Conservation (phyloP, 2,113 vertebrate genomes). For the Taurulus bubalis region DNA sequence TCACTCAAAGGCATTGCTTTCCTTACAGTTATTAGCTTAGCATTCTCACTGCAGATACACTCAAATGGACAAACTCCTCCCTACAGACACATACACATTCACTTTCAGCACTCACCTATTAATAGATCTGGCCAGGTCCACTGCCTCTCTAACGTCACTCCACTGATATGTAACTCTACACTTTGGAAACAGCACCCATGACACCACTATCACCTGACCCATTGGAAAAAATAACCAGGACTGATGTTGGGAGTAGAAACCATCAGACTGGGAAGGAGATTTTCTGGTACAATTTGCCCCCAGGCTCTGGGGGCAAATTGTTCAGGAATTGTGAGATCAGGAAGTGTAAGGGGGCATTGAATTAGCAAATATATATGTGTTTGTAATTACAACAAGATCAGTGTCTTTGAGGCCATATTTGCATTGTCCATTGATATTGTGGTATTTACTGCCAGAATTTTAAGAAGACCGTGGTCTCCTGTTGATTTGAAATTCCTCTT, state of each 20-base stretch:
- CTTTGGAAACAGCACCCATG: slow-evolving; percentile 55
- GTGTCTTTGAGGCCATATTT: background rate
- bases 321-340: background rate
- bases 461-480: background rate
- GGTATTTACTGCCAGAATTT: background rate
- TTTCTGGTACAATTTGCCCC: slow-evolving; percentile 1
- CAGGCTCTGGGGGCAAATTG: background rate
- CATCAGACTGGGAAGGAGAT: slow-evolving; percentile 16
- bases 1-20: background rate
- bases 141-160: slow-evolving; percentile 48
- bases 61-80: background rate
- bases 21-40: background rate
- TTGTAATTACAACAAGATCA: background rate
- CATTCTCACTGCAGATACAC: background rate
- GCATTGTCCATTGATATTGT: background rate
- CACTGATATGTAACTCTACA: slow-evolving; percentile 40
- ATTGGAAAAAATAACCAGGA: slow-evolving; percentile 54
- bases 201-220: slow-evolving; percentile 54
- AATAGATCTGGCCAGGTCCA: slow-evolving; percentile 36
- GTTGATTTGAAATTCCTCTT: background rate
- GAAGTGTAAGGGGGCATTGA: background rate
- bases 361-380: too few relatives aligned
- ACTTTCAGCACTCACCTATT: slow-evolving; percentile 37
- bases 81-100: slow-evolving; percentile 22
- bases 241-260: background rate